Percentiles rank a stretch among this genome's conserved stretches.
Evolutionary conservation across 1,140 invertebrate genomes (phyloP).

Genomic region (Musca vetustissima): DNA sequence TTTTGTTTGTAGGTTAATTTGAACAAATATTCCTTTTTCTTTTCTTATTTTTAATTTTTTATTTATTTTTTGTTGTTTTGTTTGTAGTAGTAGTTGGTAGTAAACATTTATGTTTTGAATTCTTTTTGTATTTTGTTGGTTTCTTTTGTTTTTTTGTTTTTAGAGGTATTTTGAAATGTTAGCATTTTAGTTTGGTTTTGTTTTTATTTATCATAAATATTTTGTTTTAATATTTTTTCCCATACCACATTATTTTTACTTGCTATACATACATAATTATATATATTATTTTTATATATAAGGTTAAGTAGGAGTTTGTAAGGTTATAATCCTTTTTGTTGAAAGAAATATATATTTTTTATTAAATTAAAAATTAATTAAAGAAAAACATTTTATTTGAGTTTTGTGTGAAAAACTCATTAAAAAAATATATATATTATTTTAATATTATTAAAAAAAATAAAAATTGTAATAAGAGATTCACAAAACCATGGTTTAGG

Average conservation of each 20-base stretch:
- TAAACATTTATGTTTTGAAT: conserved; percentile 17
- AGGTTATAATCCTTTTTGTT: too few relatives aligned
- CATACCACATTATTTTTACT: too few relatives aligned
- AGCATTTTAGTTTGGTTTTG: conserved; percentile 20
- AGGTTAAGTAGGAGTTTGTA: neutral
- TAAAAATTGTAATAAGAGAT: too few relatives aligned
- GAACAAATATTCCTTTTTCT: conserved; percentile 1
- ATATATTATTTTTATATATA: neutral
- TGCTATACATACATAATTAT: neutral
- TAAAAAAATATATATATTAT: too few relatives aligned
- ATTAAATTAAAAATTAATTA: too few relatives aligned
- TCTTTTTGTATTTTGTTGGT: neutral
- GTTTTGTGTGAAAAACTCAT: too few relatives aligned
- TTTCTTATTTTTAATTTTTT: too few relatives aligned
- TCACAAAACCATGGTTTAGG: too few relatives aligned
- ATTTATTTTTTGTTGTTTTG: too few relatives aligned
- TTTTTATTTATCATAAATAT: neutral
- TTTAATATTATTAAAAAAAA: too few relatives aligned
- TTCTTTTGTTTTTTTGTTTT: neutral
- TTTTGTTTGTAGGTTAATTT: conserved; percentile 12
- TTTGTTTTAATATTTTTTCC: neutral
- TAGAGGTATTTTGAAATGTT: conserved; percentile 23
- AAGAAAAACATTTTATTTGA: too few relatives aligned
- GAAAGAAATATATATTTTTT: too few relatives aligned
- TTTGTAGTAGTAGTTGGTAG: neutral